Evolutionary conservation across 2,797 vertebrate genomes (phyloP).

Genomic region (Cyprinodon diabolis): DNA sequence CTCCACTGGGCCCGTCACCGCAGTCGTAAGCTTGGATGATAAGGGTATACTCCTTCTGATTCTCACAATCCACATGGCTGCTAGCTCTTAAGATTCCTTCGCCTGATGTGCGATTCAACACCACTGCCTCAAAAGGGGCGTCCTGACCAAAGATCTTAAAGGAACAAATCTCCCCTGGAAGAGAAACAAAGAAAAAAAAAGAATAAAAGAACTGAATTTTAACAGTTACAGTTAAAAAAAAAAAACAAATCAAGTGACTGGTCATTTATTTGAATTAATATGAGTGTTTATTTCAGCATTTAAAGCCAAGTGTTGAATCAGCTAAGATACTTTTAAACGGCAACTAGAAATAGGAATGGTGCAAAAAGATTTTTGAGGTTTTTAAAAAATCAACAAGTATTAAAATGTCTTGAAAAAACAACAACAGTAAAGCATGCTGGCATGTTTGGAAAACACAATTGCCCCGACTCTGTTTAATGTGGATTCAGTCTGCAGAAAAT

Average conservation of each 20-base stretch:
- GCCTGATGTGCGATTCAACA: slow-evolving; percentile 94
- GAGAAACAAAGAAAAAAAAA: slow-evolving; percentile 20
- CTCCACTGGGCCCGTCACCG: slow-evolving; percentile 84
- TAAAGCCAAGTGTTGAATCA: not conserved
- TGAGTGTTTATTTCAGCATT: not conserved
- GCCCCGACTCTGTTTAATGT: not conserved
- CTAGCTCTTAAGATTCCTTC: slow-evolving; percentile 90
- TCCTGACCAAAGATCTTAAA: slow-evolving; percentile 96
- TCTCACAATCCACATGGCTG: slow-evolving; percentile 93
- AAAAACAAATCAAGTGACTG: not conserved
- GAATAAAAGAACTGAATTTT: not conserved
- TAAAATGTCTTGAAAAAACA: not conserved
- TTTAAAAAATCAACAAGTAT: not conserved
- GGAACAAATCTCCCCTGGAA: slow-evolving; percentile 94
- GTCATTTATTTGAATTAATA: not conserved
- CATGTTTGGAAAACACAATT: not conserved
- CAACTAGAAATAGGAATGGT: not conserved
- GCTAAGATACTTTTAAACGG: not conserved
- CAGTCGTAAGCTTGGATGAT: slow-evolving; percentile 98
- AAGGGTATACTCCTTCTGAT: slow-evolving; percentile 96
- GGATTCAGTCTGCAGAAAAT: slow-evolving; percentile 8
- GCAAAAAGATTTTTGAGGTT: not conserved
- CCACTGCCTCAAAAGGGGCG: slow-evolving; percentile 91
- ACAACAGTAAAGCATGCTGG: not conserved
- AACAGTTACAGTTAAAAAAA: not conserved